Evolutionary conservation across 1,140 invertebrate genomes (phyloP).

Genomic region (Hycleus phaleratus): DNA sequence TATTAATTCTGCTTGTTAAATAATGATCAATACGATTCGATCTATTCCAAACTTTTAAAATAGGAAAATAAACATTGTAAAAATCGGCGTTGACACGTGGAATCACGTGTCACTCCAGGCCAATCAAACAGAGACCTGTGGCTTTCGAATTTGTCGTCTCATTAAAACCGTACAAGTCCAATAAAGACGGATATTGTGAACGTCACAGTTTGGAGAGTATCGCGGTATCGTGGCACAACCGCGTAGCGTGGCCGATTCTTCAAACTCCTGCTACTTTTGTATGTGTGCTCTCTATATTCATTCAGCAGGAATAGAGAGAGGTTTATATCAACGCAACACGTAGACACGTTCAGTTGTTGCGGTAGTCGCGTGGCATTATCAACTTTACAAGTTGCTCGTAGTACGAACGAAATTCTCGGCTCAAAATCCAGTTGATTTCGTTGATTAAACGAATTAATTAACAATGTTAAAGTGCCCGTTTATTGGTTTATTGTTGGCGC

Average conservation of each 20-base stretch:
- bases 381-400: too few species aligned
- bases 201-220: conserved; percentile 22
- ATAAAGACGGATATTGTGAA: conserved; percentile 12
- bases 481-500: conserved; percentile 3
- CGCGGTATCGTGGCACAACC: conserved; percentile 13
- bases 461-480: conserved; percentile 8
- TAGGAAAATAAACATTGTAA: too few species aligned
- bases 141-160: conserved; percentile 22
- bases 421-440: too few species aligned
- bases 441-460: background rate
- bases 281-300: background rate
- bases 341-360: background rate
- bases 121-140: conserved; percentile 33
- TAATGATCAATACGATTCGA: too few species aligned
- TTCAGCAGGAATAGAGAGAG: background rate
- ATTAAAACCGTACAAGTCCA: background rate
- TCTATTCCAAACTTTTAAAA: too few species aligned
- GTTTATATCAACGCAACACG: background rate
- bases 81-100: conserved; percentile 8
- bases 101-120: conserved; percentile 20
- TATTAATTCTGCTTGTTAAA: too few species aligned
- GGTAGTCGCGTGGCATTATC: conserved; percentile 30
- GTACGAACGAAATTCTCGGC: too few species aligned
- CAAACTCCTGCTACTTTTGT: background rate
- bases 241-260: conserved; percentile 8